Evolutionary conservation across 2,888 invertebrate species (phyloP), one percentile per base, ranked within the genome.

Genomic region (Dilophus febrilis): DNA sequence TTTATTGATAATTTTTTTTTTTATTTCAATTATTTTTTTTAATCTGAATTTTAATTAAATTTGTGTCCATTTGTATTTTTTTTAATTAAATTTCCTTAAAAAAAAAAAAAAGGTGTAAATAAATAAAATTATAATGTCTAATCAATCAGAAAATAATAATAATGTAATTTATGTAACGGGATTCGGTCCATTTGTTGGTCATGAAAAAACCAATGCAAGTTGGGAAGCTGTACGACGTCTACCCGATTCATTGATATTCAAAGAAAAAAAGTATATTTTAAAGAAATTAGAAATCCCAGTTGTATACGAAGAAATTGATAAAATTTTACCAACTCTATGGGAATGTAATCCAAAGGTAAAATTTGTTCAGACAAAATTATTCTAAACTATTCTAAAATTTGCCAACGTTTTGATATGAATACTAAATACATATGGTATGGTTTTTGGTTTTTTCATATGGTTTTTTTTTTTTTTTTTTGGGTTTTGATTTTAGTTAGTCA

Each of bases 101-200:
- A n/a, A n/a, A n/a, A n/a, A n/a, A n/a, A n/a, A n/a, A n/a, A n/a
- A n/a, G n/a, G n/a, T n/a, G n/a, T n/a, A n/a, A n/a, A n/a, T n/a
- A n/a, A n/a, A n/a, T n/a, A n/a, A n/a, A n/a, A n/a, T n/a, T n/a
- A n/a, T n/a, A n/a, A n/a, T n/a, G n/a, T n/a, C n/a, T n/a, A n/a
- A n/a, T n/a, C n/a, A n/a, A n/a, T 33, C 33, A 30, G 30, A 6
- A 32, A 26, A 27, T 6, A 34, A 44, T 3, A 40, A 45, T 19
- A 40, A 43, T 26, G 28, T 46, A 27, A 52, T 63, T 38, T 42
- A 77, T 36, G 67, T 79, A 4, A 74, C 77, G 44, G 85, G 84
- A n/a, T 86, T 85, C 61, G 84, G 83, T 1, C 79, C 80, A 17
- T 86, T 85, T 62, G 57, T 62, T 14, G 64, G 64, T 3, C 77